These are phyloP conservation scores for Muraenolepis orangiensis DNA, from an alignment of 2,797 vertebrate genomes.

Conservation along the genomic window DNA sequence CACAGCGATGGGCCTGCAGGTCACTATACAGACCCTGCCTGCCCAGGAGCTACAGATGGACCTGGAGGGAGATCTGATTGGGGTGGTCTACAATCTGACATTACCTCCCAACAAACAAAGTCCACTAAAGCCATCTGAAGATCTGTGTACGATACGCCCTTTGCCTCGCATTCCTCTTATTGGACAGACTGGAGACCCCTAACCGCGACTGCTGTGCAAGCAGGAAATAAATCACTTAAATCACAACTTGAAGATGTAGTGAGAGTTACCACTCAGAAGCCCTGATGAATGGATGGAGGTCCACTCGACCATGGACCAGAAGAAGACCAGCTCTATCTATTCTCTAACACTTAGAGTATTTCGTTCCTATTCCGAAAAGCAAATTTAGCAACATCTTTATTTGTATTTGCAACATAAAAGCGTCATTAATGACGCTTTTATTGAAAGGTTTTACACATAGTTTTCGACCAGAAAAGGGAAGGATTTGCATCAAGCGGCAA, in stretches of 20 bases:
- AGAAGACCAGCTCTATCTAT: neutral
- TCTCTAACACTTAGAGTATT: neutral
- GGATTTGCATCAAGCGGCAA: neutral
- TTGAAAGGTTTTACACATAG: too few species aligned
- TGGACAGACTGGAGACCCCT: neutral
- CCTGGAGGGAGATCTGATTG: neutral
- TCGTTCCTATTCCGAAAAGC: neutral
- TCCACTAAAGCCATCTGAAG: conserved; percentile 9
- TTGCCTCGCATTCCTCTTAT: neutral
- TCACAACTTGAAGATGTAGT: conserved; percentile 31
- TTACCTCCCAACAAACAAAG: conserved; percentile 12
- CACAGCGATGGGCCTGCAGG: neutral
- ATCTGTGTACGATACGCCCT: neutral
- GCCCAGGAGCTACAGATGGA: neutral
- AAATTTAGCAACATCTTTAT: too few species aligned
- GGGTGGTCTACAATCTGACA: neutral
- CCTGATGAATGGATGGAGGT: conserved; percentile 23
- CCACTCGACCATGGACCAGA: neutral
- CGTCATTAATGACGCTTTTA: too few species aligned
- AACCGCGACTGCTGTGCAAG: neutral
- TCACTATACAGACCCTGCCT: neutral
- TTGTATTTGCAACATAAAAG: too few species aligned
- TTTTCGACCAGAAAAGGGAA: too few species aligned
- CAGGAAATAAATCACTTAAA: conserved; percentile 25
- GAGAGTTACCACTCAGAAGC: conserved; percentile 62